Evolutionary conservation across 1,140 invertebrate species (phyloP).

Genomic region (Sycophila sp.): DNA sequence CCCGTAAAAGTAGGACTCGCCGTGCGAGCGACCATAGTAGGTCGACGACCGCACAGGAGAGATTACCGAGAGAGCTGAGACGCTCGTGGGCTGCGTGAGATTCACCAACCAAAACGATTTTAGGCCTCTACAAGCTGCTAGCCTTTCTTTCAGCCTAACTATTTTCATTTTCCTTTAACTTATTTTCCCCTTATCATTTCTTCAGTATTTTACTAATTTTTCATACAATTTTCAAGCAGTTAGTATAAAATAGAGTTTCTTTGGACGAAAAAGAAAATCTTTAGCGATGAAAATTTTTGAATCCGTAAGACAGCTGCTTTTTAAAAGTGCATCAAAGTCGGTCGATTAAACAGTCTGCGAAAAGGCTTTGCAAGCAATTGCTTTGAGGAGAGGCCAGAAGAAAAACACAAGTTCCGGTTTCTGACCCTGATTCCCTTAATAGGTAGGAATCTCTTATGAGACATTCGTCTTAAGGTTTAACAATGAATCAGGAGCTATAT

Average conservation of each 20-base stretch:
- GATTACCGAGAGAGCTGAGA: background rate
- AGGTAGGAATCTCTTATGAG: too few relatives aligned
- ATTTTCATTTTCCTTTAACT: too few relatives aligned
- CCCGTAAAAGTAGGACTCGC: conserved; percentile 50
- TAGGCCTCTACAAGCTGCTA: background rate
- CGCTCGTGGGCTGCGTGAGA: background rate
- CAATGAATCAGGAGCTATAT: too few relatives aligned
- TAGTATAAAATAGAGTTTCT: background rate
- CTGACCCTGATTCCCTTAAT: conserved; percentile 47
- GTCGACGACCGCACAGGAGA: conserved; percentile 44
- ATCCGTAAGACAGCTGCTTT: background rate
- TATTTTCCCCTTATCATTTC: too few relatives aligned
- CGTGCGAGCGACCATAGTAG: conserved; percentile 44
- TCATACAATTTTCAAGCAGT: background rate
- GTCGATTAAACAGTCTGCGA: conserved; percentile 28
- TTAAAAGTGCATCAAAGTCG: conserved; percentile 32
- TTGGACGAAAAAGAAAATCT: background rate
- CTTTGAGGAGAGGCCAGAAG: conserved; percentile 20
- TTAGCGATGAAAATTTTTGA: background rate
- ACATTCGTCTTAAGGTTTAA: too few relatives aligned
- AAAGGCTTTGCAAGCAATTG: background rate
- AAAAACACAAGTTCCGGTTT: conserved; percentile 42
- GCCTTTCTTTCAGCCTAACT: too few relatives aligned
- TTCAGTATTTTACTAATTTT: too few relatives aligned
- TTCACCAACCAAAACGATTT: too few relatives aligned